Evolutionary conservation across 2,888 invertebrate genomes (phyloP).

Genomic region (Pegoplata infirma): DNA sequence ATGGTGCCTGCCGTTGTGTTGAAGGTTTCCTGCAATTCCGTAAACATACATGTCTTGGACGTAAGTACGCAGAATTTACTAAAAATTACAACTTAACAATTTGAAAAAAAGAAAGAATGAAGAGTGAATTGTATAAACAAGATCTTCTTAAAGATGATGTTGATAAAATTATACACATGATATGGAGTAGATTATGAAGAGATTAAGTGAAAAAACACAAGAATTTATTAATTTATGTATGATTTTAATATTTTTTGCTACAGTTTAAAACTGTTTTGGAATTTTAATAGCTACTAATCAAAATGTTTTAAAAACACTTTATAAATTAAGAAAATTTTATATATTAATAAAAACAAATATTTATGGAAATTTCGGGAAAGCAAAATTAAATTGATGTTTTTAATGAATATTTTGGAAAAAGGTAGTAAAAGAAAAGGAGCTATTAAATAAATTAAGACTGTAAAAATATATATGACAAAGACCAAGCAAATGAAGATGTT

Average conservation of each 20-base stretch:
- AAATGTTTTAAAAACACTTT: conserved; percentile 11
- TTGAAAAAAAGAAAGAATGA: neutral
- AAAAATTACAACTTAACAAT: conserved; percentile 42
- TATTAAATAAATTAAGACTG: too few species aligned
- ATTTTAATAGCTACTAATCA: neutral
- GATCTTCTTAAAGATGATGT: neutral
- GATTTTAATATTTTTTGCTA: conserved; percentile 11
- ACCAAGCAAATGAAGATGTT: too few species aligned
- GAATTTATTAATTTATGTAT: conserved; percentile 4
- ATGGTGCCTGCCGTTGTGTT: conserved; percentile 90
- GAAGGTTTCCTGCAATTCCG: conserved; percentile 92
- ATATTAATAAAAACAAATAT: conserved; percentile 31
- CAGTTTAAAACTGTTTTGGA: conserved; percentile 18
- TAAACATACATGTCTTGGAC: conserved; percentile 92
- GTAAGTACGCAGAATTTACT: conserved; percentile 82
- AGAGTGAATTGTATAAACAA: too few species aligned
- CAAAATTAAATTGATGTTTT: neutral
- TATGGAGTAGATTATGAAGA: conserved; percentile 6
- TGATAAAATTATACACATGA: conserved; percentile 3
- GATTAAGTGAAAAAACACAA: neutral
- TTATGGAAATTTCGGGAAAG: conserved; percentile 15
- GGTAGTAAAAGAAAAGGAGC: too few species aligned
- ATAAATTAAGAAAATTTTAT: conserved; percentile 8
- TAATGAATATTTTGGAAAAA: neutral
- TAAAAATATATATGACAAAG: neutral